Base-by-base conservation (phyloP, 2,113 vertebrate species). In the Mystacornis crossleyi region DNA sequence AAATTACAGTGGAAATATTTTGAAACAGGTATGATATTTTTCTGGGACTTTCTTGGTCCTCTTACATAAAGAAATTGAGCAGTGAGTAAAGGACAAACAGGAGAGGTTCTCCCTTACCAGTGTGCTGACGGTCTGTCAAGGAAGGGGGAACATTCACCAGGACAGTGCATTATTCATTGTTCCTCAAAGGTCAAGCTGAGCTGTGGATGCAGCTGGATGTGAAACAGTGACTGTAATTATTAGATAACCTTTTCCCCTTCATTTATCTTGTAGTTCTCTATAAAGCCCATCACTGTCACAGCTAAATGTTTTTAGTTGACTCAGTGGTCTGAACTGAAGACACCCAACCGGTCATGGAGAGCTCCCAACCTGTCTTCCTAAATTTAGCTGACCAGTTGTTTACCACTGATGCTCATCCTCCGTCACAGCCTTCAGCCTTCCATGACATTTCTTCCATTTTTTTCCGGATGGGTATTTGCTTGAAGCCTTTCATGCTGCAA, bases 221-320 rank as follows among this genome's bases (percentile, higher is more conserved):
- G 73, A 61, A 78, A 43, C 60, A 89, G 72, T 31, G 72, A 31
- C 83, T 81, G 64, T 89, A 89, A 92, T 95, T 95, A 75, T 55
- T 43, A 40, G 86, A 65, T 87, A 94, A 89, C 77, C 86, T 95
- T 96, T 92, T 85, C 6, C 80, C 77, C 62, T 92, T 81, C 61
- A 65, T 96, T 96, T 95, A 54, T 94, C 81, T 91, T 36, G 43
- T 51, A 74, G 73, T 18, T 87, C 73, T 79, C 28, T 51, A 8
- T 47, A 67, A 70, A 85, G 57, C 86, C 36, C 36, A 31, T 94
- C 47, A 33, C 79, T 90, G 90, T 93, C 93, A 36, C 0, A 71
- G 57, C 31, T 62, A 38, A 78, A 66, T 81, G 81, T 38, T 94
- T 71, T 64, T 64, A 18, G 64, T 4, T 93, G 75, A 81, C 58